Conservation (phyloP, 2,797 vertebrate species). For the Oreortyx pictus region DNA sequence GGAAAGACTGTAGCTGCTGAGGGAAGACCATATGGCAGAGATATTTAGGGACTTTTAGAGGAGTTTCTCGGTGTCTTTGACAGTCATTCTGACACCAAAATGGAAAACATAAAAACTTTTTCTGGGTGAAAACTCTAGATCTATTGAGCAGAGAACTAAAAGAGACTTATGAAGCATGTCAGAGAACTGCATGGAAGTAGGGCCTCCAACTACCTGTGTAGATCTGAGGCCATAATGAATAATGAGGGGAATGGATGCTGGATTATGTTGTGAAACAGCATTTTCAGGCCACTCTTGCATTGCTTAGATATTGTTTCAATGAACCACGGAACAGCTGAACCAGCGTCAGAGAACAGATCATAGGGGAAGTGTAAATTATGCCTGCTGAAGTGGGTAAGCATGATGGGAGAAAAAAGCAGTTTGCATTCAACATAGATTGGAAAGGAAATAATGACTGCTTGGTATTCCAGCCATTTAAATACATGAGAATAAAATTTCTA, state of each 20-base stretch:
- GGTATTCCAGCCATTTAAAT: conserved; percentile 48
- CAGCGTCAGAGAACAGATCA: not conserved
- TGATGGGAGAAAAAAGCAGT: rapidly evolving
- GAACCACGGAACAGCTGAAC: not conserved
- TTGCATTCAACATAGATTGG: not conserved
- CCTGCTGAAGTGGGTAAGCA: not conserved
- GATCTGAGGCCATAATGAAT: not conserved
- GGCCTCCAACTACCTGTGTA: not conserved
- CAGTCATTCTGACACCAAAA: not conserved
- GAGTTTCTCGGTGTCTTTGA: not conserved
- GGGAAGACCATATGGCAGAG: not conserved
- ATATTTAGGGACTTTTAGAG: not conserved
- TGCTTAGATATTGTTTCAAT: not conserved
- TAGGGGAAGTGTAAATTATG: not conserved
- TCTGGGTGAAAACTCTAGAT: not conserved
- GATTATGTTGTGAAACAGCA: not conserved
- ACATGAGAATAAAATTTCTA: conserved; percentile 50
- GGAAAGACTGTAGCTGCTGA: not conserved
- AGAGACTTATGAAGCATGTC: not conserved
- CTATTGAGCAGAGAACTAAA: not conserved
- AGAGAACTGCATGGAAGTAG: not conserved
- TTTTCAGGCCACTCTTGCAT: not conserved
- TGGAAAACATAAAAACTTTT: not conserved
- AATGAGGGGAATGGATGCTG: not conserved
- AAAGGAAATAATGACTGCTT: conserved; percentile 23